Evolutionary conservation across 2,888 invertebrate species (phyloP).

Genomic region (Mimumesa dahlbomi): DNA sequence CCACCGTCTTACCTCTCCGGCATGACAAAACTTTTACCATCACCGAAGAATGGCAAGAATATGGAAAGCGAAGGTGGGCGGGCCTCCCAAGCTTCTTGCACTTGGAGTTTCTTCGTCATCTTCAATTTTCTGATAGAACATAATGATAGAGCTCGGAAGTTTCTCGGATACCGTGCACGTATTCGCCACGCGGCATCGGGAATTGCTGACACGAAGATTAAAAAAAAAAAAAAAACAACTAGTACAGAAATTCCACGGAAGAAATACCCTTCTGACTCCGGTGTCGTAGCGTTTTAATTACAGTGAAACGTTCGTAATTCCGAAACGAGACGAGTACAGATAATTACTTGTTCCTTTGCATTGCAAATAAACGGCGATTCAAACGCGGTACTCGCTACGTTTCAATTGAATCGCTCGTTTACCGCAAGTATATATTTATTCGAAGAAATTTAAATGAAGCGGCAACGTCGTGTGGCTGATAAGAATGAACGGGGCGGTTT

Average conservation of each 20-base stretch:
- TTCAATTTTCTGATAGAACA: slow-evolving; percentile 29
- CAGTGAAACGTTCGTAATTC: too few species aligned
- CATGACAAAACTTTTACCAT: slow-evolving; percentile 41
- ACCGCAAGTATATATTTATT: too few species aligned
- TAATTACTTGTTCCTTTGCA: too few species aligned
- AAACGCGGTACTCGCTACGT: too few species aligned
- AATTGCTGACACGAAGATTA: neutral
- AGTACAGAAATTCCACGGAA: neutral
- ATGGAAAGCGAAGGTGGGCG: neutral
- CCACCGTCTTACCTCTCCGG: neutral
- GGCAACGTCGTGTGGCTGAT: slow-evolving; percentile 8
- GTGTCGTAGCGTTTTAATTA: too few species aligned
- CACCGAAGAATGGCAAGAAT: slow-evolving; percentile 9
- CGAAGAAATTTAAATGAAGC: neutral
- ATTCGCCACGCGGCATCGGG: neutral
- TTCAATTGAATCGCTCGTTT: too few species aligned
- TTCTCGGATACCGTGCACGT: neutral
- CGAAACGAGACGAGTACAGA: too few species aligned
- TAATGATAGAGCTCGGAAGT: slow-evolving; percentile 14
- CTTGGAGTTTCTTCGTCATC: neutral
- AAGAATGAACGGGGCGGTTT: neutral
- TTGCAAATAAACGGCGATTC: too few species aligned
- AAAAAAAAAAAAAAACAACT: too few species aligned
- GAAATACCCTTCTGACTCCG: neutral
- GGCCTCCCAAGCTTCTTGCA: neutral